A percentile compares a stretch with the other conserved stretches of the same genome.
Conservation (phyloP, 2,113 vertebrate genomes). For the Sturnira hondurensis region DNA sequence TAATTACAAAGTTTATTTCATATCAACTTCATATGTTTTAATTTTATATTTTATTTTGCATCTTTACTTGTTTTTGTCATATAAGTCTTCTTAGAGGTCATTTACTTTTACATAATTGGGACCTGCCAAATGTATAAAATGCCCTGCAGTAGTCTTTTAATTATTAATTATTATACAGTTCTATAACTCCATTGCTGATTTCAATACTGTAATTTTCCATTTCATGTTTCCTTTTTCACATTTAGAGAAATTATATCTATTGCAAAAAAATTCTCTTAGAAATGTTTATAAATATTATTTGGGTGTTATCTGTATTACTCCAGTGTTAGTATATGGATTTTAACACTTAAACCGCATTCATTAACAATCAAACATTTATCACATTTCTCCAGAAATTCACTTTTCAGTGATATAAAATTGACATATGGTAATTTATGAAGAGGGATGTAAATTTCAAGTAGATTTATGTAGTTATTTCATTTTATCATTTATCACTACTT, state of each 20-base stretch:
- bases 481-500: constrained; percentile 63
- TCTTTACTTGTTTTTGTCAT: not conserved
- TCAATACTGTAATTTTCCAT: not conserved
- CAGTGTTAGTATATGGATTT: rapidly evolving
- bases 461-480: constrained; percentile 63
- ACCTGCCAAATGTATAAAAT: not conserved
- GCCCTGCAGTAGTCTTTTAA: not conserved
- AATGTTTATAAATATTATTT: not conserved
- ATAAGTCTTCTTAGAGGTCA: not conserved
- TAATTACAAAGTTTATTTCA: not conserved
- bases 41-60: not conserved
- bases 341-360: not conserved
- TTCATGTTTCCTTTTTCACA: not conserved
- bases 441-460: constrained; percentile 22
- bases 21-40: not conserved
- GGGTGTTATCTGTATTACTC: rapidly evolving
- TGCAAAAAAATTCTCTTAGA: not conserved
- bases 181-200: not conserved
- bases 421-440: not conserved
- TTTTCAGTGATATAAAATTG: constrained; percentile 59
- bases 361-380: constrained; percentile 34
- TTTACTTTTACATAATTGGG: not conserved
- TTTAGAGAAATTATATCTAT: not conserved
- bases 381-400: not conserved
- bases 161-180: not conserved